These are phyloP conservation scores for Pangasius larnaudii DNA, from an alignment of 2,797 vertebrate genomes.

Conservation along the genomic window DNA sequence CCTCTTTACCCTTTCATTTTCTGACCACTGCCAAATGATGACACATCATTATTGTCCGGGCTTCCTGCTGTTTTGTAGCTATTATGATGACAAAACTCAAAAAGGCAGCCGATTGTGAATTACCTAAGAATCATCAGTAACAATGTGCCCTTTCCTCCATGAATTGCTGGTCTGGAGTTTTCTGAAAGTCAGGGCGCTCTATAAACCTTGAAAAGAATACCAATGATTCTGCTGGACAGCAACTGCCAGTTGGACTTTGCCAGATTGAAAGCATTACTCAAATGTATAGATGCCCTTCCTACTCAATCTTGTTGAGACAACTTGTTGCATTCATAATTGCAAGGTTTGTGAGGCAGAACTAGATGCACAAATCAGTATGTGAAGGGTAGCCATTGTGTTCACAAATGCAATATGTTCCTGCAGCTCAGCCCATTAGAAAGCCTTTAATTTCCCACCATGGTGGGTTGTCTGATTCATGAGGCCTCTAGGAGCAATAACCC, in stretches of 20 bases:
- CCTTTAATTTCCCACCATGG: slow-evolving; percentile 73
- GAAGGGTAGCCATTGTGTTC: slow-evolving; percentile 56
- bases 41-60: slow-evolving; percentile 31
- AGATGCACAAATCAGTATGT: slow-evolving; percentile 49
- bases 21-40: slow-evolving; percentile 24
- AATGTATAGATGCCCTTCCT: slow-evolving; percentile 20
- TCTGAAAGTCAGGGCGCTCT: slow-evolving; percentile 5
- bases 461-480: slow-evolving; percentile 68
- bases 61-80: slow-evolving; percentile 18
- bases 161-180: slow-evolving; percentile 24
- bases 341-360: slow-evolving; percentile 51
- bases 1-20: slow-evolving; percentile 31
- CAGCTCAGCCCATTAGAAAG: slow-evolving; percentile 65
- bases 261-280: slow-evolving; percentile 41
- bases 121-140: slow-evolving; percentile 3
- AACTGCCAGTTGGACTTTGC: slow-evolving; percentile 31
- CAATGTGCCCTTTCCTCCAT: not conserved
- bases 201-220: slow-evolving; percentile 13
- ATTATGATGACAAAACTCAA: slow-evolving; percentile 25
- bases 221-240: not conserved
- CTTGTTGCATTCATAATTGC: slow-evolving; percentile 50
- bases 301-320: slow-evolving; percentile 33
- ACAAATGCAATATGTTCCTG: slow-evolving; percentile 62
- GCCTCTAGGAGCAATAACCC: slow-evolving; percentile 75
- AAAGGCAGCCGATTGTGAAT: not conserved